phyloP scores from a whole-genome alignment of 2,797 vertebrate species.

The Epinephelus malabaricus region DNA sequence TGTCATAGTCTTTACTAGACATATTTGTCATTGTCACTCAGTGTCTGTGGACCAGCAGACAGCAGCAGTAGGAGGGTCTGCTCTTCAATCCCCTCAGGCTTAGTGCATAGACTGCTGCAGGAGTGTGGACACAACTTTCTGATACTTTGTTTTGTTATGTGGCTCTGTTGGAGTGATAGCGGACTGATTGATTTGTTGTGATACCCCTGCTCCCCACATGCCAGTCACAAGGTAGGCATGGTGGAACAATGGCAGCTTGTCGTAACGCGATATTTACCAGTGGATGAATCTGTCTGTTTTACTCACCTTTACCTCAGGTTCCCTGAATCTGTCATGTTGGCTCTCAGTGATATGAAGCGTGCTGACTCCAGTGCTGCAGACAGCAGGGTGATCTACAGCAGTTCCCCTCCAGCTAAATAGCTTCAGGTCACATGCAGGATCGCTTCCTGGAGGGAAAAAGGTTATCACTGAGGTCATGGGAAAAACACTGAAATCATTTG shows the following conservation, averaged over 20 bases:
- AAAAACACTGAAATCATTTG: constrained; percentile 32
- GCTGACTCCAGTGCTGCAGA: constrained; percentile 24
- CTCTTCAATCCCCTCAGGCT: constrained; percentile 44
- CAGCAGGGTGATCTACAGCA: constrained; percentile 12
- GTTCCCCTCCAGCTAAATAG: constrained; percentile 17
- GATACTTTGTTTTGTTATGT: constrained; percentile 36
- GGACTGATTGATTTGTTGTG: constrained; percentile 61
- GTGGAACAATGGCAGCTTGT: constrained; percentile 16
- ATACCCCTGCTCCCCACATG: constrained; percentile 18
- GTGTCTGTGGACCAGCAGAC: constrained; percentile 24
- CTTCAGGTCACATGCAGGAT: neutral
- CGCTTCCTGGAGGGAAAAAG: constrained; percentile 12
- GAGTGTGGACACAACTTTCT: constrained; percentile 33
- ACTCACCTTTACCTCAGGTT: constrained; percentile 22
- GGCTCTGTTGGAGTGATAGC: constrained; percentile 18
- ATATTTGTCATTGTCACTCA: constrained; percentile 51
- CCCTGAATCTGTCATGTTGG: constrained; percentile 36
- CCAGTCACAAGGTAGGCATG: constrained; percentile 16
- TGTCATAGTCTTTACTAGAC: constrained; percentile 25
- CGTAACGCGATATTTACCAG: constrained; percentile 20
- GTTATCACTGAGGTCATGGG: constrained; percentile 42
- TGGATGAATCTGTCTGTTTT: constrained; percentile 40
- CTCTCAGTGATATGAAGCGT: constrained; percentile 23
- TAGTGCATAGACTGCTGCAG: constrained; percentile 22
- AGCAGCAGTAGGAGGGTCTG: constrained; percentile 13